phyloP scores from a whole-genome alignment of 2,113 vertebrate species.

The Erythrolamprus reginae region DNA sequence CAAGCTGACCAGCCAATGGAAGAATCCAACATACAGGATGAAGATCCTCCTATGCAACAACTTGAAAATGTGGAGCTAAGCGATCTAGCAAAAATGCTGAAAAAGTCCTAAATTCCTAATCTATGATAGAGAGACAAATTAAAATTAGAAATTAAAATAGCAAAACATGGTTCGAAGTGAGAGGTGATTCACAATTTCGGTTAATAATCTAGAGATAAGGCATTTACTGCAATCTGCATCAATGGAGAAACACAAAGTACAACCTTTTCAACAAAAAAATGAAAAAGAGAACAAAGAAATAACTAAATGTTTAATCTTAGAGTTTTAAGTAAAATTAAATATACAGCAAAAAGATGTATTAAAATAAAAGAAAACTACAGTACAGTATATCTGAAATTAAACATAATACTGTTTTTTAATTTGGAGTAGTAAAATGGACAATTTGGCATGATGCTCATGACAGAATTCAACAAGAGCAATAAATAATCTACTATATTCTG shows the following conservation, averaged over 20 bases:
- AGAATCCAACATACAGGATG: no score
- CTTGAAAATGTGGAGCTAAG: no score
- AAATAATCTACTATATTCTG: not conserved
- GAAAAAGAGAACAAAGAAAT: conserved; percentile 14
- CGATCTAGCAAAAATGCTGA: no score
- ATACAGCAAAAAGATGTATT: not conserved
- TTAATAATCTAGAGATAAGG: not conserved
- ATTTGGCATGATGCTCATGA: not conserved
- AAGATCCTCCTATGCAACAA: no score
- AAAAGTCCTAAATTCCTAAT: not conserved
- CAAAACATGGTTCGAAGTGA: not conserved
- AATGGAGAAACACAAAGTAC: not conserved
- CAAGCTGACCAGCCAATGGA: no score
- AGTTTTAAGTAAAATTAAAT: not conserved
- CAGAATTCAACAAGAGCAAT: not conserved
- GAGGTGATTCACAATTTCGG: not conserved
- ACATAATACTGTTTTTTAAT: not conserved
- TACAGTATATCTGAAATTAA: conserved; percentile 23
- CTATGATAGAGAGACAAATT: not conserved
- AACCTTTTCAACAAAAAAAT: not conserved
- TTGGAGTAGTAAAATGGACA: not conserved
- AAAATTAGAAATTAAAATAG: not conserved
- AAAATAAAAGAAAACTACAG: not conserved
- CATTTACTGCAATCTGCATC: not conserved
- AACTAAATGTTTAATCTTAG: conserved; percentile 18